Evolutionary conservation across 1,140 invertebrate species (phyloP), one percentile per base, ranked within the genome.

Genomic region (Heliconius eleuchia): DNA sequence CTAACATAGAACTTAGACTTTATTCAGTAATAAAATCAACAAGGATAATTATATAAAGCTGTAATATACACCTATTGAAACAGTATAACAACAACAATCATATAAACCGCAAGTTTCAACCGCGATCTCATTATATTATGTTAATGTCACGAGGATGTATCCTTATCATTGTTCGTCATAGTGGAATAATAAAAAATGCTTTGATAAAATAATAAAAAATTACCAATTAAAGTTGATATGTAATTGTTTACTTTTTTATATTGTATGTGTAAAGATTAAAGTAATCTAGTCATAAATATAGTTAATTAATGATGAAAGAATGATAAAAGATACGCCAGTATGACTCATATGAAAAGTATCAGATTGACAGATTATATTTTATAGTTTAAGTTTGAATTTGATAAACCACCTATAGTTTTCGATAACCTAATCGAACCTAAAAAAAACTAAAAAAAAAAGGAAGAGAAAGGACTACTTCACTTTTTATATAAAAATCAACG

Each of bases 61-160:
- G 55, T 57, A 57, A n/a, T 23, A 23, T 9, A 57, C n/a, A 57
- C 55, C 23, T 57, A 57, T 57, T 57, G 55, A 23, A 57, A 57
- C 9, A 23, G n/a, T 57, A 57, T 57, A 57, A 57, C 55, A 57
- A 55, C 52, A 55, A 57, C 55, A 57, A 57, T 57, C 18, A 1
- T 23, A n/a, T 57, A 23, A 57, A 57, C 55, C 55, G n/a, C 55
- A 57, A 57, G 55, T 57, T 57, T 11, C n/a, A 57, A 57, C 55
- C 55, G 55, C 55, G 55, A 57, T 57, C 55, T 57, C 55, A 57
- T 23, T 57, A 57, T 57, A 57, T 23, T 23, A 57, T 57, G 55
- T 57, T 57, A 57, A 57, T 57, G 55, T 57, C 55, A 57, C 55
- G 55, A 57, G 55, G 55, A 57, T 57, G 55, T 57, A 60, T 60